Evolutionary conservation across 1,140 invertebrate genomes (phyloP).

Genomic region (Drosophila chauvacae): DNA sequence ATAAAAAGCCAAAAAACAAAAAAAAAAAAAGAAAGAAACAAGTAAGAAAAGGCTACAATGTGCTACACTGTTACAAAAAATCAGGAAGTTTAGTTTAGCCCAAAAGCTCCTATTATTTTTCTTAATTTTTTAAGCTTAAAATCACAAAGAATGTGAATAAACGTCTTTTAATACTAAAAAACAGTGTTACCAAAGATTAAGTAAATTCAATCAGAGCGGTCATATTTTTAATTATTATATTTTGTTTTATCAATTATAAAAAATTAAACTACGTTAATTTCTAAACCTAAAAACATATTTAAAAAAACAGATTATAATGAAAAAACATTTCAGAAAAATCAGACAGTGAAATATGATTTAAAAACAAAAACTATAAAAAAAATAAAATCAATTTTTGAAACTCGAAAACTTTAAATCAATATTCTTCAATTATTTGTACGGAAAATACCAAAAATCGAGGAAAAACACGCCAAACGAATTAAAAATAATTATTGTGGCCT

Average conservation of each 20-base stretch:
- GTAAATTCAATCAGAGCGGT: too few species aligned
- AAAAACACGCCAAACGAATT: background rate
- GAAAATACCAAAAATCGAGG: background rate
- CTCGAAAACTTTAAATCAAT: too few species aligned
- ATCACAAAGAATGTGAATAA: background rate
- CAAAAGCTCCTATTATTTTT: background rate
- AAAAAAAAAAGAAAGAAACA: conserved; percentile 9
- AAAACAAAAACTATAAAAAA: background rate
- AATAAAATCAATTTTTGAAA: background rate
- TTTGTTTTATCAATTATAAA: too few species aligned
- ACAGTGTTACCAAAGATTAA: background rate
- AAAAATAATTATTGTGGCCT: background rate
- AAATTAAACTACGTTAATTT: too few species aligned
- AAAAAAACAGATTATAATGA: too few species aligned
- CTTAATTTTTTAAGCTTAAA: background rate
- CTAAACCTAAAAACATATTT: too few species aligned
- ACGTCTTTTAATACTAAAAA: background rate
- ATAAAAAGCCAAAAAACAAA: conserved; percentile 44
- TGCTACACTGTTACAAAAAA: conserved; percentile 8
- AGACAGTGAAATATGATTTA: too few species aligned
- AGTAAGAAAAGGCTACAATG: conserved; percentile 34
- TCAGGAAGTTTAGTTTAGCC: too few species aligned
- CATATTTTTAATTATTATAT: too few species aligned
- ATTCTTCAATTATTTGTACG: background rate
- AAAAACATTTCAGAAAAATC: too few species aligned